Conservation (phyloP, 2,113 vertebrate genomes). For the Pseudolaguvia tuberculata region DNA sequence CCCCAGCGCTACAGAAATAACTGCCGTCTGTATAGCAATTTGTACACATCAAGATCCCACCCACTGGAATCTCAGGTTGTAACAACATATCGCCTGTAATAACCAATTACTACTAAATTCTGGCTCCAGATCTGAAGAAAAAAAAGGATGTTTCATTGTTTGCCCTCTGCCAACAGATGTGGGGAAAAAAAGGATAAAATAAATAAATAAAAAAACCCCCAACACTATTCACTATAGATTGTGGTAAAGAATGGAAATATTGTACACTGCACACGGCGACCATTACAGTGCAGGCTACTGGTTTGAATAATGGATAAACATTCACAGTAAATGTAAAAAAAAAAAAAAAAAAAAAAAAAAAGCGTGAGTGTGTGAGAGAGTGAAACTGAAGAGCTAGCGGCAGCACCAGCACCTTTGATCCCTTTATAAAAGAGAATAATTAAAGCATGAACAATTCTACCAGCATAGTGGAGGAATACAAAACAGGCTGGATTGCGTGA, state of each 20-base stretch:
- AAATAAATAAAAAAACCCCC: too few relatives aligned
- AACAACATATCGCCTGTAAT: background rate
- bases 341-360: constrained; percentile 36
- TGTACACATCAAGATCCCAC: background rate
- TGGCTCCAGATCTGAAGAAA: background rate
- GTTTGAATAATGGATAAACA: constrained; percentile 47
- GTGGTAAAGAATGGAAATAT: background rate
- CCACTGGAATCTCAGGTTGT: background rate
- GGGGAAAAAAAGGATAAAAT: background rate
- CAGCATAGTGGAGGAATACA: constrained; percentile 63
- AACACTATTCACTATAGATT: background rate
- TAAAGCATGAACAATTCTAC: constrained; percentile 71
- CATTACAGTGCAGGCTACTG: constrained; percentile 34
- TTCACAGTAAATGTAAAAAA: constrained; percentile 44
- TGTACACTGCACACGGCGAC: constrained; percentile 12
- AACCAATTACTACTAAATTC: background rate
- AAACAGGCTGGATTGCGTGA: constrained; percentile 52
- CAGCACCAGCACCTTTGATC: constrained; percentile 69
- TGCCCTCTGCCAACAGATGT: background rate
- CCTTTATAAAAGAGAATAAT: constrained; percentile 77
- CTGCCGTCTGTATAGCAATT: background rate
- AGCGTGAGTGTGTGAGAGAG: constrained; percentile 49
- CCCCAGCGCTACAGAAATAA: background rate
- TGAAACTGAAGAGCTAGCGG: constrained; percentile 61
- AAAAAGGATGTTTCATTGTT: background rate